These are phyloP conservation scores for Ectemnius lituratus DNA, from an alignment of 2,888 invertebrate species.

Conservation along the genomic window DNA sequence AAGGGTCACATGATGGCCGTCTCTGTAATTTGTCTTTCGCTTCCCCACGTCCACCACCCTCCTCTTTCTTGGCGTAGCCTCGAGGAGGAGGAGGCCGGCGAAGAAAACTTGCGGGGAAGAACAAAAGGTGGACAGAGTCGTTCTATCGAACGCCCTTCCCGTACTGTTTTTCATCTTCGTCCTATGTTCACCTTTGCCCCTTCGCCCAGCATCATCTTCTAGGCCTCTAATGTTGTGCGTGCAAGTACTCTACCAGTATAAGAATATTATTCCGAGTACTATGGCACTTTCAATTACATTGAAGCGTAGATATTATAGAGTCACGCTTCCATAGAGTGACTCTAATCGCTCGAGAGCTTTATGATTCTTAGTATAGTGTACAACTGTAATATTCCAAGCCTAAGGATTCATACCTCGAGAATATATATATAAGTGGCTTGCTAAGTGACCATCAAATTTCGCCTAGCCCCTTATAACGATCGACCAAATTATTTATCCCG, in stretches of 20 bases:
- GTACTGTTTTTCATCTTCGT: conserved; percentile 2
- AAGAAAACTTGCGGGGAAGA: conserved; percentile 71
- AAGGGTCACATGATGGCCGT: conserved; percentile 74
- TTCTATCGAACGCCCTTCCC: conserved; percentile 51
- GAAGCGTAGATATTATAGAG: too few species aligned
- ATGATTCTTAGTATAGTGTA: too few species aligned
- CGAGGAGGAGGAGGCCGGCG: conserved; percentile 69
- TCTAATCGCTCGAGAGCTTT: too few species aligned
- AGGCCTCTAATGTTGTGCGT: too few species aligned
- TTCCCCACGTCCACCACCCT: conserved; percentile 54
- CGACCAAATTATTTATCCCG: conserved; percentile 62
- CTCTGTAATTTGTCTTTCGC: conserved; percentile 76
- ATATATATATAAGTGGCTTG: conserved; percentile 30
- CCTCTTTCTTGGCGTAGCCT: conserved; percentile 42
- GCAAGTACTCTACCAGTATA: too few species aligned
- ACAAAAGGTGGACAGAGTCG: conserved; percentile 73
- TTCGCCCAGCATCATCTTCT: background rate
- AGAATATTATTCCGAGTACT: too few species aligned
- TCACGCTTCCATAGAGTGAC: too few species aligned
- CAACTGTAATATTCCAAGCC: too few species aligned
- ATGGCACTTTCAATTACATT: too few species aligned
- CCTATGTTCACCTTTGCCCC: background rate
- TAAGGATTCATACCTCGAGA: conserved; percentile 18
- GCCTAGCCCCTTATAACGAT: conserved; percentile 13
- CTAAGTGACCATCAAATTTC: background rate